These are phyloP conservation scores for Mormyrops attenuatus DNA, from an alignment of 2,797 vertebrate genomes.

Conservation along the genomic window DNA sequence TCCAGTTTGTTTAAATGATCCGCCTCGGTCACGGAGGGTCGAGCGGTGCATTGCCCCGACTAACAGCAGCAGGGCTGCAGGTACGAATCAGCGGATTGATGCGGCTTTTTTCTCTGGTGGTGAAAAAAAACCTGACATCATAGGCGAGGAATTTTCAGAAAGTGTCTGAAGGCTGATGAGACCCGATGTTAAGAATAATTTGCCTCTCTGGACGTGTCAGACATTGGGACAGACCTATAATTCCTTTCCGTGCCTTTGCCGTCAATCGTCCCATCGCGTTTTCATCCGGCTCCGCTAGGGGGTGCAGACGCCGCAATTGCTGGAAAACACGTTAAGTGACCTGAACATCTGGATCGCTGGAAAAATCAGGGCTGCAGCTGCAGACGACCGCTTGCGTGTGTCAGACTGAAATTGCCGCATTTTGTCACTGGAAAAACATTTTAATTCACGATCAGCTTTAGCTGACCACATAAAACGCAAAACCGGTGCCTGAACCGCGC, in stretches of 20 bases:
- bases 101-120: background rate
- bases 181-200: background rate
- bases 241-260: background rate
- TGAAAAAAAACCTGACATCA: background rate
- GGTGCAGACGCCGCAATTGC: constrained; percentile 16
- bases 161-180: background rate
- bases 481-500: background rate
- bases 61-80: background rate
- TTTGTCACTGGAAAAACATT: constrained; percentile 2
- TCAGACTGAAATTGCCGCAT: constrained; percentile 25
- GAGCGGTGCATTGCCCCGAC: background rate
- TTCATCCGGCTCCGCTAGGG: constrained; percentile 39
- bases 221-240: background rate
- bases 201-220: background rate
- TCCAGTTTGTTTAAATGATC: background rate
- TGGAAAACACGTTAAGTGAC: constrained; percentile 6
- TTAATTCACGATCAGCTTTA: background rate
- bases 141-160: background rate
- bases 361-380: constrained; percentile 25
- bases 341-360: constrained; percentile 38
- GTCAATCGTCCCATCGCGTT: background rate
- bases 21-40: background rate
- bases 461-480: background rate
- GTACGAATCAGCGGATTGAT: background rate
- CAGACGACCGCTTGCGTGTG: constrained; percentile 39